Evolutionary conservation across 2,113 vertebrate genomes (phyloP).

Genomic region (Gadus chalcogrammus): DNA sequence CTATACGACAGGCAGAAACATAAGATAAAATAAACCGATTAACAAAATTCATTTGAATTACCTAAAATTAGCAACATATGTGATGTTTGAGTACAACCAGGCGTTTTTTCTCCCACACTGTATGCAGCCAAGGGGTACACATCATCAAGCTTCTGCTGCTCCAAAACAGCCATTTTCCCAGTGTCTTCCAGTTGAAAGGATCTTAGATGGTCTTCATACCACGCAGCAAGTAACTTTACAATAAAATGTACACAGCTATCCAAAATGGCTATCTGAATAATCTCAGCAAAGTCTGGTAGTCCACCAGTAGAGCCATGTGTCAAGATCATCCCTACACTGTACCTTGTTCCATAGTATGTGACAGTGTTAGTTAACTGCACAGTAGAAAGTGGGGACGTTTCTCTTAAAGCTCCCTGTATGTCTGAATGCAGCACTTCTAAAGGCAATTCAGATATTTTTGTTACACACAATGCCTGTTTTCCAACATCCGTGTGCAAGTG

Average conservation of each 20-base stretch:
- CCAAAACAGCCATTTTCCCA: slow-evolving; percentile 16
- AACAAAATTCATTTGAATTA: slow-evolving; percentile 1
- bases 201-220: slow-evolving; percentile 43
- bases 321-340: slow-evolving; percentile 29
- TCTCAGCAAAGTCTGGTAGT: slow-evolving; percentile 39
- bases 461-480: slow-evolving; percentile 11
- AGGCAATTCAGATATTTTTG: slow-evolving; percentile 8
- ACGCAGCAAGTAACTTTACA: slow-evolving; percentile 30
- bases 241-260: slow-evolving; percentile 31
- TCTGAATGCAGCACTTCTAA: slow-evolving; percentile 20
- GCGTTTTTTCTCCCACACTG: too few relatives aligned
- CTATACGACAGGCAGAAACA: too few relatives aligned
- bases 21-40: too few relatives aligned
- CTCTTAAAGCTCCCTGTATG: slow-evolving; percentile 28
- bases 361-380: slow-evolving; percentile 15
- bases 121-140: slow-evolving; percentile 29
- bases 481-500: slow-evolving; percentile 1
- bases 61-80: slow-evolving; percentile 33
- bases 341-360: slow-evolving; percentile 18
- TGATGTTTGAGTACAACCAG: slow-evolving; percentile 35
- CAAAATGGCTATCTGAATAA: slow-evolving; percentile 38
- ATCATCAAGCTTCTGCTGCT: slow-evolving; percentile 36
- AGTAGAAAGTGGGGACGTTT: slow-evolving; percentile 13
- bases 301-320: slow-evolving; percentile 27
- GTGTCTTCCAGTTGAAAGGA: slow-evolving; percentile 40